Evolutionary conservation across 1,140 invertebrate genomes (phyloP), one percentile per base, ranked within the genome.

Genomic region (Trichoplusia ni): DNA sequence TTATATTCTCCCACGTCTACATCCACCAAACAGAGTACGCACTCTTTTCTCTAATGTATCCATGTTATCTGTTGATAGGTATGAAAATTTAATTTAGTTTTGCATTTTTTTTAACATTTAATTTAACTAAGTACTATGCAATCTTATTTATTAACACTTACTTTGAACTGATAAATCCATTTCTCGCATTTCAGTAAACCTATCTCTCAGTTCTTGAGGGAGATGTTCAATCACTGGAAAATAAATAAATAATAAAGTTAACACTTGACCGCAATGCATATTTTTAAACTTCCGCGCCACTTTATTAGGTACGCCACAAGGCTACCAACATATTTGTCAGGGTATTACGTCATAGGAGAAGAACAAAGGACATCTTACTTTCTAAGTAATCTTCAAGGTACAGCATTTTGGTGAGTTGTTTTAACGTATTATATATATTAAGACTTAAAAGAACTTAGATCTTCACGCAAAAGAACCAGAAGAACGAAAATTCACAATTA

Each of bases 151-250:
- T 9, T 14, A n/a, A 16, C 56, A 86, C 86, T 92, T 92, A 98
- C 97, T 98, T 92, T 98, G 97, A 77, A 99, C 97, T 82, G 98
- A 95, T 71, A 99, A 93, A 92, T 99, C 98, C 93, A 99, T 94
- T 93, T 99, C 98, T 84, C 98, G 93, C 95, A 99, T 99, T 92
- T 99, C 97, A 35, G 98, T 99, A 77, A 99, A 98, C 71, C 97
- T 92, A 84, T 99, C 98, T 76, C 98, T 93, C 73, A 99, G 92
- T 91, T 99, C 98, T 92, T 99, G 98, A 51, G 98, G 98, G 65
- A 99, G 93, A 91, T 99, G 98, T 91, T 99, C 98, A 80, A 99
- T 99, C 95, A 99, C 97, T 98, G 89, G 70, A 95, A 95, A 82
- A 75, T 3, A n/a, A 7, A 42, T 2, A 53, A 21, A 37, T 21